Conservation (phyloP, 2,888 invertebrate species). For the Maniola hyperantus region DNA sequence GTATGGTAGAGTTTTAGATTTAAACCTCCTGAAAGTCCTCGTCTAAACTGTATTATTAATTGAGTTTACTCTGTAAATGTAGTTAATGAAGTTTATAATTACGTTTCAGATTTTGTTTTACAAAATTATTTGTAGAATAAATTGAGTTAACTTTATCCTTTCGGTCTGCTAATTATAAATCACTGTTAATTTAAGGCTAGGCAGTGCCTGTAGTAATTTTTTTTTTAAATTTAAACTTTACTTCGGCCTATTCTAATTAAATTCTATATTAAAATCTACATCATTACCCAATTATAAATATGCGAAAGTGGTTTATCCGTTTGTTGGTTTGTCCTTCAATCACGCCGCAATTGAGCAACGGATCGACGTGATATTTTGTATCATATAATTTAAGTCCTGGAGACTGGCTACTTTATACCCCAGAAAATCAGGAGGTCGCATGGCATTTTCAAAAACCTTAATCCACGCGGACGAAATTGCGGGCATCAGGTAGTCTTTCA, state of each 20-base stretch:
- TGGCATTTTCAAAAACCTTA: too few species aligned
- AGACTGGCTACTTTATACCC: too few species aligned
- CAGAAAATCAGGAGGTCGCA: too few species aligned
- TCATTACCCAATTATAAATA: too few species aligned
- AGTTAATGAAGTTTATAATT: slow-evolving; percentile 18
- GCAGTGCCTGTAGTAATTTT: background rate
- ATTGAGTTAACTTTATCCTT: slow-evolving; percentile 10
- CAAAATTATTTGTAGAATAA: slow-evolving; percentile 2
- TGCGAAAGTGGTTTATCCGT: too few species aligned
- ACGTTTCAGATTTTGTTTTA: slow-evolving; percentile 16
- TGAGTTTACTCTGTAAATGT: slow-evolving; percentile 16
- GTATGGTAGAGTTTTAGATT: slow-evolving; percentile 1
- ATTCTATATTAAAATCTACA: too few species aligned
- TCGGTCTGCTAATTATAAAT: background rate
- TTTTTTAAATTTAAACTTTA: background rate
- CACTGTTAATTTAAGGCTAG: background rate
- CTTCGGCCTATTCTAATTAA: background rate
- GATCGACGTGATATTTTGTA: too few species aligned
- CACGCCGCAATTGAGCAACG: too few species aligned
- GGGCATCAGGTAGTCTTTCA: too few species aligned
- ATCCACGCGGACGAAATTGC: too few species aligned
- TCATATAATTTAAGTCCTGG: too few species aligned
- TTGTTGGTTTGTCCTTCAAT: too few species aligned
- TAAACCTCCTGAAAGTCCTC: background rate
- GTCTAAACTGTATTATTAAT: slow-evolving; percentile 14